Conservation (phyloP, 2,113 vertebrate species). For the Brevimyrus niger region DNA sequence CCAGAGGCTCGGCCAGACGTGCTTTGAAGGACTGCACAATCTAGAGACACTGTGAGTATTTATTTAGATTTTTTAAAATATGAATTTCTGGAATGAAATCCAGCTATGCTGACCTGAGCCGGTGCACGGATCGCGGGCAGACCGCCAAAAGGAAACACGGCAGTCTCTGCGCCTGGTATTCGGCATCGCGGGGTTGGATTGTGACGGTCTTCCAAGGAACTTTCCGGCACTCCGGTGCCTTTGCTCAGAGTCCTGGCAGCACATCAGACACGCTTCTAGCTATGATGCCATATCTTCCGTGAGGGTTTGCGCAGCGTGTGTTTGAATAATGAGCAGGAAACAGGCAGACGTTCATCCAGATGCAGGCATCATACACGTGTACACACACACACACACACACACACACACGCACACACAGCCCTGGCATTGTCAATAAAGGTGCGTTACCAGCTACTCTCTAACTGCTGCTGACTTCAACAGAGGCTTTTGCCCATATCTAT, state of each 20-base stretch:
- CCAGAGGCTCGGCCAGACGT: slow-evolving; percentile 73
- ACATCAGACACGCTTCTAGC: not conserved
- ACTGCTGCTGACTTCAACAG: not conserved
- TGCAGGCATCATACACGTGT: not conserved
- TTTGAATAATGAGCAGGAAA: not conserved
- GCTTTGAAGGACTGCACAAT: slow-evolving; percentile 84
- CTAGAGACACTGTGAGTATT: slow-evolving; percentile 92
- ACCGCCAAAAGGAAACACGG: not conserved
- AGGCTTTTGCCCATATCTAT: not conserved
- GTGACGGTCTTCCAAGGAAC: not conserved
- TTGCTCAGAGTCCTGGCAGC: not conserved
- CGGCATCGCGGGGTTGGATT: not conserved
- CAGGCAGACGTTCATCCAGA: not conserved
- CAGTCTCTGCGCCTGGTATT: not conserved
- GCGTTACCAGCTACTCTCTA: too few relatives aligned
- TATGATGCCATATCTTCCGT: not conserved
- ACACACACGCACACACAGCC: not conserved
- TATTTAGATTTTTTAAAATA: not conserved
- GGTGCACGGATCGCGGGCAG: not conserved
- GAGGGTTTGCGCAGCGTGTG: not conserved
- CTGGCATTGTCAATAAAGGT: too few relatives aligned
- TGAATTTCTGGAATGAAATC: not conserved
- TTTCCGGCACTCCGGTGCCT: not conserved
- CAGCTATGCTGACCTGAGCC: not conserved
- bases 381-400: not conserved